Evolutionary conservation across 2,797 vertebrate genomes (phyloP).

Genomic region (Adelosebastes latens): DNA sequence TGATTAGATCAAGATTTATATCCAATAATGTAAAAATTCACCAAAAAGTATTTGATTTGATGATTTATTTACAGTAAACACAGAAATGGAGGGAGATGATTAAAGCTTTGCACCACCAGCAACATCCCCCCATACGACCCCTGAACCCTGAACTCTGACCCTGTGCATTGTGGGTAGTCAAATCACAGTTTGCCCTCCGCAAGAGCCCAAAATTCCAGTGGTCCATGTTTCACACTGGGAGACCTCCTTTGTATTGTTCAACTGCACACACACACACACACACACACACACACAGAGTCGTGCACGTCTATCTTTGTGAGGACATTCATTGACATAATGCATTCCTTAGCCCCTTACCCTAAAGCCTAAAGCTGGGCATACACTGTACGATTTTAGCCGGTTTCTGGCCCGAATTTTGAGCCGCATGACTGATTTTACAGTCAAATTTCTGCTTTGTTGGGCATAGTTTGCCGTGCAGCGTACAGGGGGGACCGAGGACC

Average conservation of each 20-base stretch:
- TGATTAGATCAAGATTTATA: conserved; percentile 6
- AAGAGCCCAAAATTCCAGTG: conserved; percentile 64
- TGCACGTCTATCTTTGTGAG: no score
- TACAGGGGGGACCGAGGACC: no score
- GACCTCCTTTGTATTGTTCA: conserved; percentile 56
- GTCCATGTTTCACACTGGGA: conserved; percentile 66
- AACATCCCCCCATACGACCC: conserved; percentile 47
- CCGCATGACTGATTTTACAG: no score
- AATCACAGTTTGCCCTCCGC: conserved; percentile 61
- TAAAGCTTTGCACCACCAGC: conserved; percentile 21
- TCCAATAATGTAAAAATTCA: neutral
- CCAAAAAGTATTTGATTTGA: neutral
- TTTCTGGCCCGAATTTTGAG: no score
- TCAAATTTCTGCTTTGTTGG: no score
- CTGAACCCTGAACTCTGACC: conserved; percentile 69
- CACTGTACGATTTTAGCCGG: no score
- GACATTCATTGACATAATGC: no score
- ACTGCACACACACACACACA: conserved; percentile 17
- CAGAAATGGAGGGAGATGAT: neutral
- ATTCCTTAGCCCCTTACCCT: no score
- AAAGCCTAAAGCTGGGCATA: no score
- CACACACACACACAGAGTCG: conserved; percentile 15
- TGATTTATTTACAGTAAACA: conserved; percentile 31
- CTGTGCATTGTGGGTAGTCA: conserved; percentile 59
- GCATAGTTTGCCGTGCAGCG: no score